Conservation (phyloP, 2,797 vertebrate species). For the Hypotaenidia okinawae region DNA sequence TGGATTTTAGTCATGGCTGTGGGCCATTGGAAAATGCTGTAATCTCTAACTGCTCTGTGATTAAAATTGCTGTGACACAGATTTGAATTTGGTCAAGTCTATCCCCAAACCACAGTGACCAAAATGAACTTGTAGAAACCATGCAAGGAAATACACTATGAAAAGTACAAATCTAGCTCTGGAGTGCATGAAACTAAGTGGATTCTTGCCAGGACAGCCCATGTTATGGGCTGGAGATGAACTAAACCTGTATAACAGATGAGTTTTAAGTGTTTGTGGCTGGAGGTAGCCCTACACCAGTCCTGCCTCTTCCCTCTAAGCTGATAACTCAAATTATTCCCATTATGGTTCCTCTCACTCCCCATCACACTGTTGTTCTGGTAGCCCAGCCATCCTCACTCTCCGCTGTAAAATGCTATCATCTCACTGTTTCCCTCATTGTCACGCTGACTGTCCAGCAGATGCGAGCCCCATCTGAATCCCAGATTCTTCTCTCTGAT, state of each 20-base stretch:
- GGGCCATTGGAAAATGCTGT: slow-evolving; percentile 13
- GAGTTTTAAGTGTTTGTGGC: slow-evolving; percentile 14
- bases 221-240: neutral
- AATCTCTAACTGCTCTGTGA: slow-evolving; percentile 13
- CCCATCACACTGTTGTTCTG: neutral
- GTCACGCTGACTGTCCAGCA: neutral
- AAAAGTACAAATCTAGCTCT: neutral
- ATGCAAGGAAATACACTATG: neutral
- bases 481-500: neutral
- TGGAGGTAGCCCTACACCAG: neutral
- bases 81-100: slow-evolving; percentile 23
- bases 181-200: neutral
- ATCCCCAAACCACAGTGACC: slow-evolving; percentile 47
- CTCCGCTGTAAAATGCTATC: neutral
- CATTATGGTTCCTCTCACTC: neutral
- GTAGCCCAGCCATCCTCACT: neutral
- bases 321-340: neutral
- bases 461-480: neutral
- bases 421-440: neutral
- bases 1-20: slow-evolving; percentile 24
- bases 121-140: slow-evolving; percentile 56
- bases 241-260: neutral
- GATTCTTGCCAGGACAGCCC: neutral
- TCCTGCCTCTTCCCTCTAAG: neutral
- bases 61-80: slow-evolving; percentile 42